phyloP scores from a whole-genome alignment of 2,888 invertebrate genomes.

The Eupithecia inturbata region DNA sequence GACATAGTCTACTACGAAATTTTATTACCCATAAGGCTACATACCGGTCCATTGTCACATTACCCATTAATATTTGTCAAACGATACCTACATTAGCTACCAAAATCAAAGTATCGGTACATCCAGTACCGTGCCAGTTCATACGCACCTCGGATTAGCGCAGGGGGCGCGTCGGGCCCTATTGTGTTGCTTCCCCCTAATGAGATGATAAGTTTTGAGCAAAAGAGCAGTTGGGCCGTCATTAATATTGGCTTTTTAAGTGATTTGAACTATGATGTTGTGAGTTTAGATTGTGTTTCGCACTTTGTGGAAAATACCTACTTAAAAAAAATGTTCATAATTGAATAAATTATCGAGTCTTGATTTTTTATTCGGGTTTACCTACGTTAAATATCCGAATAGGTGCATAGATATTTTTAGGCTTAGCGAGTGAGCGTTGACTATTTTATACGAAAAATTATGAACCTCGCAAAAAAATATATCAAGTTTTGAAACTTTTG shows the following conservation, averaged over 20 bases:
- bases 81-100: constrained; percentile 23
- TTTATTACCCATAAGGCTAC: neutral
- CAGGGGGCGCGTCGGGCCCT: constrained; percentile 25
- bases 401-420: neutral
- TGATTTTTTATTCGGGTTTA: neutral
- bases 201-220: constrained; percentile 31
- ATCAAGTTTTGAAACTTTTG: neutral
- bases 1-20: neutral
- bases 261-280: constrained; percentile 3
- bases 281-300: neutral
- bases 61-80: constrained; percentile 19
- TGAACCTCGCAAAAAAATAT: neutral
- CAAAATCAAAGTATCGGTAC: constrained; percentile 31
- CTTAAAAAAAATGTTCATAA: too few species aligned
- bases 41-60: neutral
- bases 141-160: constrained; percentile 42
- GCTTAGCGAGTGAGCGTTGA: neutral
- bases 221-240: constrained; percentile 28
- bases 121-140: constrained; percentile 40
- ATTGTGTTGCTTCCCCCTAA: constrained; percentile 30
- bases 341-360: neutral
- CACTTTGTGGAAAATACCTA: too few species aligned
- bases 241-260: constrained; percentile 10
- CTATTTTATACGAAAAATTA: neutral
- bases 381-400: neutral